Percentiles rank a stretch among this genome's conserved stretches.
phyloP scores from a whole-genome alignment of 2,888 invertebrate genomes.

The Julus scanicus region DNA sequence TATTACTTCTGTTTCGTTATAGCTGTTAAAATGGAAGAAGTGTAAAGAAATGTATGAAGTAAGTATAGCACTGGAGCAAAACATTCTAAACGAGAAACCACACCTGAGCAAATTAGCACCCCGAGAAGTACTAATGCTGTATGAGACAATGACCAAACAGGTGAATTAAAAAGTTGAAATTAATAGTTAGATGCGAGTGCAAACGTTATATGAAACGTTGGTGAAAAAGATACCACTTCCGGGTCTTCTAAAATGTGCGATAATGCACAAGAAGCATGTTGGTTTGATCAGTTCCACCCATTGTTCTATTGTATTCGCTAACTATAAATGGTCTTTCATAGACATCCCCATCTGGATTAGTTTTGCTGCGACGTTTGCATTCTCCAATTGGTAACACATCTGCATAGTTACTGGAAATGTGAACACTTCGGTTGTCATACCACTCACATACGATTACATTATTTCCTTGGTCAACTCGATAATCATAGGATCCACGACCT shows the following conservation, averaged over 20 bases:
- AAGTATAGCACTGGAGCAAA: not conserved
- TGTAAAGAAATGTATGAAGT: no score
- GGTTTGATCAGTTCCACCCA: conserved; percentile 57
- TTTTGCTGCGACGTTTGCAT: not conserved
- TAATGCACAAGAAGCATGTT: conserved; percentile 57
- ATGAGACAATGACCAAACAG: conserved; percentile 57
- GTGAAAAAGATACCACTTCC: conserved; percentile 56
- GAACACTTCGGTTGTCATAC: conserved; percentile 56
- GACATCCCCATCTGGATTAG: not conserved
- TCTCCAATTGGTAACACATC: conserved; percentile 17
- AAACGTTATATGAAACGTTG: no score
- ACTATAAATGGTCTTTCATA: conserved; percentile 54
- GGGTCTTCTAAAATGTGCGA: conserved; percentile 49
- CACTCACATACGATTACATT: conserved; percentile 56
- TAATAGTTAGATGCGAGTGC: no score
- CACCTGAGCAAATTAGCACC: not conserved
- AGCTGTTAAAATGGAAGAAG: no score
- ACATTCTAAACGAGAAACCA: conserved; percentile 35
- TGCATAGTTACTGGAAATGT: conserved; percentile 45
- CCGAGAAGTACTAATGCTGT: conserved; percentile 51
- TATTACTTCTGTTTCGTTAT: no score
- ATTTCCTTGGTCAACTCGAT: conserved; percentile 27
- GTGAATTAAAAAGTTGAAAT: conserved; percentile 46
- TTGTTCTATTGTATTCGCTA: conserved; percentile 54
- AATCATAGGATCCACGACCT: conserved; percentile 54